Evolutionary conservation across 2,113 vertebrate species (phyloP), one percentile per base, ranked within the genome.

Genomic region (Pimephales promelas): DNA sequence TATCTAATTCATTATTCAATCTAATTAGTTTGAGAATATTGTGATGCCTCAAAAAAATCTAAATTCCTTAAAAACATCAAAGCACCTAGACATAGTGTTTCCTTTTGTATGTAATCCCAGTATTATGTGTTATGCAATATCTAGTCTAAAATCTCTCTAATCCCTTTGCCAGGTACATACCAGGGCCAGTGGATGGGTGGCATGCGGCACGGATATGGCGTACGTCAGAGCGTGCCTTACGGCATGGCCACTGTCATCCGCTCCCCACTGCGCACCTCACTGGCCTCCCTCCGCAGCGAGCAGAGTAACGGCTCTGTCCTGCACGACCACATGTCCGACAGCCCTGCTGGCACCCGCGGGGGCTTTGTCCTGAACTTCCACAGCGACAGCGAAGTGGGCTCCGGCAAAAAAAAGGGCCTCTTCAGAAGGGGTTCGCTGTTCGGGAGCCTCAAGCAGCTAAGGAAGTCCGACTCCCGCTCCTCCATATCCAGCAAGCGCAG

Each of bases 141-240:
- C 61, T 24, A 40, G 49, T 31, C 62, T 81, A 81, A 81, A 81
- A 11, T 81, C 47, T 81, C 64, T 52, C 45, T 81, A 81, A 81
- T 81, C 79, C 31, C 31, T 70, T 68, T 83, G 43, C 1, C 86
- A 99, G 97, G 97, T 91, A 98, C 97, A 0, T 99, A 96, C 93
- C 97, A 99, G 92, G 97, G 97, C 80, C 97, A 99, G 79, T 99
- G 97, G 97, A 97, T 96, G 73, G 97, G 97, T 47, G 97, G 97
- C 83, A 98, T 98, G 97, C 95, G 97, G 6, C 97, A 99, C 0
- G 97, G 97, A n/a, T 98, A 97, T 0, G 97, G 97, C 0, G 97
- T 98, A 10, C 96, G 97, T 83, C 97, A 99, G 90, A 99, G 97
- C 43, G 97, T 98, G 22, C 97, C 97, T 26, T 98, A 98, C 0